A percentile compares a stretch with the other conserved stretches of the same genome.
phyloP scores from a whole-genome alignment of 2,797 vertebrate genomes.

The Oreochromis mossambicus region DNA sequence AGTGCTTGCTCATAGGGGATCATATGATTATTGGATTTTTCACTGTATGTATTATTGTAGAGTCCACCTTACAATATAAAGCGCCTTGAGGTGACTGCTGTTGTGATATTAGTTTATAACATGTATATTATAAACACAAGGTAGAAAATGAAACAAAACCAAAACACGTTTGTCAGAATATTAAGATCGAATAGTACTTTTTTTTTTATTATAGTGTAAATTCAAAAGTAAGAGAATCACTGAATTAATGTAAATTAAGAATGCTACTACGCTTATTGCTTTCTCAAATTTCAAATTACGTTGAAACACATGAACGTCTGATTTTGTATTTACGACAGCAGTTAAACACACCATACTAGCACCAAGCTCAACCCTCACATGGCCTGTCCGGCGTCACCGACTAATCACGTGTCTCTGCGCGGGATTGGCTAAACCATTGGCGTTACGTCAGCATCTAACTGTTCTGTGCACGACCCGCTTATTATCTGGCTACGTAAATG shows the following conservation, averaged over 20 bases:
- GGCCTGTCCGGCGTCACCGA: constrained; percentile 18
- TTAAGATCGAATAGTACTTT: not conserved
- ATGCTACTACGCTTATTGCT: not conserved
- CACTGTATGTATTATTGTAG: no score
- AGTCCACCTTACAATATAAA: no score
- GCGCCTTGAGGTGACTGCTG: no score
- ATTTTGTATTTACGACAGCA: not conserved
- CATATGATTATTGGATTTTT: no score
- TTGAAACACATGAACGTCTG: not conserved
- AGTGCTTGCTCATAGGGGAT: no score
- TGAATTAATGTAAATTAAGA: not conserved
- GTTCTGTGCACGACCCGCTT: not conserved
- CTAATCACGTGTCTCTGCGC: constrained; percentile 52
- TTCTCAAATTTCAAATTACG: not conserved
- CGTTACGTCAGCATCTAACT: constrained; percentile 24
- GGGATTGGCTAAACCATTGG: constrained; percentile 23
- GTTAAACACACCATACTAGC: not conserved
- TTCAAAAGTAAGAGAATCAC: not conserved
- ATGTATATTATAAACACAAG: not conserved
- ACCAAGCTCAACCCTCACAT: constrained; percentile 24
- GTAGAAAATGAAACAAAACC: not conserved
- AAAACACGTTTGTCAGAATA: not conserved
- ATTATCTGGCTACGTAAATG: constrained; percentile 15
- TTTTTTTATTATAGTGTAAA: not conserved
- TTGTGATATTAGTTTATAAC: not conserved